These are phyloP conservation scores for Lemur catta DNA, from an alignment of 2,797 vertebrate species.

Conservation along the genomic window DNA sequence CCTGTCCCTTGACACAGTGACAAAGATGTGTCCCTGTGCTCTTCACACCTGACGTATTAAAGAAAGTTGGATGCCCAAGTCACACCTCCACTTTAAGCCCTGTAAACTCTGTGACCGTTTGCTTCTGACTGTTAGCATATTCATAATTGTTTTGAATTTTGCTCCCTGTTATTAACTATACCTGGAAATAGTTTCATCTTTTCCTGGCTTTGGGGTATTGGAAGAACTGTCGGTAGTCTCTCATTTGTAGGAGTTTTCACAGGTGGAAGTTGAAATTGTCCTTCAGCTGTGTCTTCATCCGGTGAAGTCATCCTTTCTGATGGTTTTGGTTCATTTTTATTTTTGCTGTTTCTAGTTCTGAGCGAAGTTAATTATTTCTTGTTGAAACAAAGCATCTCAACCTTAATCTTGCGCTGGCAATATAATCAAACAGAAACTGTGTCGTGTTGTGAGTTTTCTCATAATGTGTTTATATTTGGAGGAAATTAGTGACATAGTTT, in stretches of 20 bases:
- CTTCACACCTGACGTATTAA: background rate
- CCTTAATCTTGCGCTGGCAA: background rate
- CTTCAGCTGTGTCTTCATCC: background rate
- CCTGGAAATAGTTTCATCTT: background rate
- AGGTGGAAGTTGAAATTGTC: background rate
- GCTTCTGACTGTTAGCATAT: background rate
- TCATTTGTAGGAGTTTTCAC: background rate
- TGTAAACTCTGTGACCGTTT: background rate
- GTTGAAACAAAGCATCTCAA: background rate
- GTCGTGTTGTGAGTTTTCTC: background rate
- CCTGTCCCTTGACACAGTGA: accelerated
- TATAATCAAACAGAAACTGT: background rate
- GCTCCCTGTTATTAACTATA: background rate
- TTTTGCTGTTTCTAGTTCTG: background rate
- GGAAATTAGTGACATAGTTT: background rate
- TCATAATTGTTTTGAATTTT: background rate
- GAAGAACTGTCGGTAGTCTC: background rate
- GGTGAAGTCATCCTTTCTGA: background rate
- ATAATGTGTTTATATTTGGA: background rate
- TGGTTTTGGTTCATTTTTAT: background rate
- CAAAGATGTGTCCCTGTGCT: background rate
- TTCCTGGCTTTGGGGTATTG: background rate
- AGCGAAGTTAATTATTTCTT: slow-evolving; percentile 25
- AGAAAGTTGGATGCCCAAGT: background rate
- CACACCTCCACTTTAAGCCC: background rate